Percentiles rank a stretch among this genome's conserved stretches.
phyloP scores from a whole-genome alignment of 92 coral and sea anemone species.

The Phenganax marumi region DNA sequence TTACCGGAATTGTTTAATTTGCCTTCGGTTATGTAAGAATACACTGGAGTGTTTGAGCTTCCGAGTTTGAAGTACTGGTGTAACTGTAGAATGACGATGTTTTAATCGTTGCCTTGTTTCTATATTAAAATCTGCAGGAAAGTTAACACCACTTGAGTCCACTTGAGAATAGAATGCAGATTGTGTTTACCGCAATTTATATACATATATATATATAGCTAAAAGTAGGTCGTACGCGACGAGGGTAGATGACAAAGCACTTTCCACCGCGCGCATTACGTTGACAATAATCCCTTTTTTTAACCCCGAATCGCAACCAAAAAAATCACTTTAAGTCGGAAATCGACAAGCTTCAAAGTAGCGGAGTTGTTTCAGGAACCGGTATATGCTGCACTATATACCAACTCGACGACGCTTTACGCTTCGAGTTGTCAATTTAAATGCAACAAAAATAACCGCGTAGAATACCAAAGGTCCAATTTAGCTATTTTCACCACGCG shows the following conservation, averaged over 20 bases:
- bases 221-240: too few relatives aligned
- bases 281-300: slow-evolving; percentile 27
- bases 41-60: background rate
- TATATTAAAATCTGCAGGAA: background rate
- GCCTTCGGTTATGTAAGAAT: too few relatives aligned
- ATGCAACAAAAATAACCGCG: background rate
- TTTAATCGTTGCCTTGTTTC: background rate
- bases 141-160: slow-evolving; percentile 7
- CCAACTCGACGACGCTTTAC: slow-evolving; percentile 1
- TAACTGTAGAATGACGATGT: background rate
- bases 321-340: slow-evolving; percentile 9
- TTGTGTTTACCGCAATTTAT: too few relatives aligned
- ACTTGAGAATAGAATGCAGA: background rate
- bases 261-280: background rate
- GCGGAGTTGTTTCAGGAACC: background rate
- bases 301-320: background rate
- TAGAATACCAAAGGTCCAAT: background rate
- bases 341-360: background rate
- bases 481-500: background rate
- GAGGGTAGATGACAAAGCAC: background rate
- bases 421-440: background rate
- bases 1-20: too few relatives aligned
- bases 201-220: too few relatives aligned
- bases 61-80: background rate
- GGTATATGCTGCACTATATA: background rate